Percentiles rank a stretch among this genome's conserved stretches.
Conservation (phyloP, 2,797 vertebrate genomes). For the Acrossocheilus fasciatus region DNA sequence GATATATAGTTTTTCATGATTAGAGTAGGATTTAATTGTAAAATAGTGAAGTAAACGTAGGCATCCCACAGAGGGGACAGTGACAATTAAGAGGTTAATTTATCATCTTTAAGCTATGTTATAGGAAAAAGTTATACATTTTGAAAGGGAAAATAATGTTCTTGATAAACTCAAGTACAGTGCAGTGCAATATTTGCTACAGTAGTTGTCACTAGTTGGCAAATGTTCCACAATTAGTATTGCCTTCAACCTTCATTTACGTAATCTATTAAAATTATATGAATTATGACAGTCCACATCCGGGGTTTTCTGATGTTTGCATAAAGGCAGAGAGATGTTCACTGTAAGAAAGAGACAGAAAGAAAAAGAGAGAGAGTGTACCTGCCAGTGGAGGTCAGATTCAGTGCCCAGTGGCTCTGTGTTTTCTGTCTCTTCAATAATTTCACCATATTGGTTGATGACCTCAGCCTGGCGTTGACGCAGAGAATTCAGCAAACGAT, state of each 20-base stretch:
- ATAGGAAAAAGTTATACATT: background rate
- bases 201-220: background rate
- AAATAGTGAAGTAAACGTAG: too few species aligned
- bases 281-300: background rate
- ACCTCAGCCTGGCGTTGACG: slow-evolving; percentile 77
- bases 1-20: too few species aligned
- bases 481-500: slow-evolving; percentile 69
- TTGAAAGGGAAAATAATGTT: background rate
- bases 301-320: background rate
- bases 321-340: background rate
- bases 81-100: too few species aligned
- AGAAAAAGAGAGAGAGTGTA: slow-evolving; percentile 63
- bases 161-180: background rate
- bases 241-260: background rate
- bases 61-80: too few species aligned
- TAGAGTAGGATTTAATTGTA: too few species aligned
- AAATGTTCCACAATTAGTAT: background rate
- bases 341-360: slow-evolving; percentile 4
- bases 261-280: background rate
- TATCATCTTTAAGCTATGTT: background rate
- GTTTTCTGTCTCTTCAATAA: slow-evolving; percentile 69
- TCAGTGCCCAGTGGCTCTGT: slow-evolving; percentile 59
- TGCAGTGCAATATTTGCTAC: background rate
- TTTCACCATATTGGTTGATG: slow-evolving; percentile 68
- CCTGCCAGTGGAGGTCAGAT: slow-evolving; percentile 76